Base-by-base conservation (phyloP, 2,113 vertebrate species). In the Lonchura striata region DNA sequence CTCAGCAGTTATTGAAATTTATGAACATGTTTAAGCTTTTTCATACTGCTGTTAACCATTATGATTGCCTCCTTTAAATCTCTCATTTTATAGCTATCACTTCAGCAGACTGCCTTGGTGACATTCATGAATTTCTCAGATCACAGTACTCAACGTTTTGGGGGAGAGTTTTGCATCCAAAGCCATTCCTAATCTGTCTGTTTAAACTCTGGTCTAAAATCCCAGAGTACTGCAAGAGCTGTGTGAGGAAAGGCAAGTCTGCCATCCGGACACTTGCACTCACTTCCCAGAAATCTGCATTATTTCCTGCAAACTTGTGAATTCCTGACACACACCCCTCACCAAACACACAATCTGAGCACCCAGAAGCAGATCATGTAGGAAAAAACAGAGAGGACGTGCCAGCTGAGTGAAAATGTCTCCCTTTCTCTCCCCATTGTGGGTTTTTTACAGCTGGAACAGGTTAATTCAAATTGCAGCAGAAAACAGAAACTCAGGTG, bases 1-100 rank as follows among this genome's bases (percentile, higher is more conserved):
- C 93, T 94, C 88, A 74, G 93, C 88, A 88, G 85, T 94, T 95
- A 93, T 60, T 96, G 94, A 93, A 94, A 95, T 96, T 96, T 93
- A 96, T 95, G 92, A 95, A 94, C 79, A 59, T 37, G 92, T 90
- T 96, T 92, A 92, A 96, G 90, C 68, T 93, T 93, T 96, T 90
- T 93, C 82, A 88, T 61, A 88, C 76, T 3, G 56, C 94, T 86
- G 72, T 95, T 96, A 96, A 90, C 85, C 88, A 91, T 71, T 93
- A 82, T 78, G 90, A 96, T 64, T 92, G 77, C 93, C 81, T 86
- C 64, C 75, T 88, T 83, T 95, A 95, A 95, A 95, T 96, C 93
- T 56, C 81, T 20, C 82, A 39, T 78, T 93, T 93, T 90, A 91
- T 74, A 78, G 85, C 94, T 69, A 74, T 93, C 91, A 81, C 90